Evolutionary conservation across 1,140 invertebrate species (phyloP).

Genomic region (Cherax quadricarinatus): DNA sequence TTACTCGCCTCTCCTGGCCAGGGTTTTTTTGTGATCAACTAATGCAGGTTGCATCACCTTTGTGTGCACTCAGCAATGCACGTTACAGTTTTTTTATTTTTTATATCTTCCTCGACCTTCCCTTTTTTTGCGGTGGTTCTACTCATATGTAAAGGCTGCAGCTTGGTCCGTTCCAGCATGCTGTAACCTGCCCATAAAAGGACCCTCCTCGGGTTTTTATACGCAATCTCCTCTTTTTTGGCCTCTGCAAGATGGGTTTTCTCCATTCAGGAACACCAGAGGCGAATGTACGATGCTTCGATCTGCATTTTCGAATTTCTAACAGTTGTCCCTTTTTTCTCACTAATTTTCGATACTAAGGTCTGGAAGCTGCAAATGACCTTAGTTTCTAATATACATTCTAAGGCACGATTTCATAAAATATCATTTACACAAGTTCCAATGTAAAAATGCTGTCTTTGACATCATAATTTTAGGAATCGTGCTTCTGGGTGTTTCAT

Average conservation of each 20-base stretch:
- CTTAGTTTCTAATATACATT: too few relatives aligned
- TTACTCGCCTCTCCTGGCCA: constrained; percentile 42
- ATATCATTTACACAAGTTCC: too few relatives aligned
- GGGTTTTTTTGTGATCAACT: constrained; percentile 46
- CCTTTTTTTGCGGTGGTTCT: constrained; percentile 19
- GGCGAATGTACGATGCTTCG: background rate
- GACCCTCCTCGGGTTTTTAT: background rate
- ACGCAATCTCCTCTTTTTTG: too few relatives aligned
- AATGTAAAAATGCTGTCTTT: too few relatives aligned
- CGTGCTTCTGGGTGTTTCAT: too few relatives aligned
- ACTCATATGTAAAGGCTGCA: constrained; percentile 43
- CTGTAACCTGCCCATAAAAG: constrained; percentile 18
- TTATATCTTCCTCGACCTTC: background rate
- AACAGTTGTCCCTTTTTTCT: too few relatives aligned
- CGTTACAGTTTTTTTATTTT: background rate
- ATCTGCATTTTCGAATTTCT: too few relatives aligned
- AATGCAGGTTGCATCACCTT: constrained; percentile 42
- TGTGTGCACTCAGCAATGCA: constrained; percentile 45
- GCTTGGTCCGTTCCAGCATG: constrained; percentile 23
- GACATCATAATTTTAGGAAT: too few relatives aligned
- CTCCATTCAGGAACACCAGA: background rate
- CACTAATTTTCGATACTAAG: too few relatives aligned
- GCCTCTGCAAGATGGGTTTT: background rate
- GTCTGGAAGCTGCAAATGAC: too few relatives aligned
- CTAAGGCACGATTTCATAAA: too few relatives aligned